Percentiles rank a stretch among this genome's conserved stretches.
These are phyloP conservation scores for Falcaria lacertinaria DNA, from an alignment of 2,888 invertebrate genomes.

Conservation along the genomic window DNA sequence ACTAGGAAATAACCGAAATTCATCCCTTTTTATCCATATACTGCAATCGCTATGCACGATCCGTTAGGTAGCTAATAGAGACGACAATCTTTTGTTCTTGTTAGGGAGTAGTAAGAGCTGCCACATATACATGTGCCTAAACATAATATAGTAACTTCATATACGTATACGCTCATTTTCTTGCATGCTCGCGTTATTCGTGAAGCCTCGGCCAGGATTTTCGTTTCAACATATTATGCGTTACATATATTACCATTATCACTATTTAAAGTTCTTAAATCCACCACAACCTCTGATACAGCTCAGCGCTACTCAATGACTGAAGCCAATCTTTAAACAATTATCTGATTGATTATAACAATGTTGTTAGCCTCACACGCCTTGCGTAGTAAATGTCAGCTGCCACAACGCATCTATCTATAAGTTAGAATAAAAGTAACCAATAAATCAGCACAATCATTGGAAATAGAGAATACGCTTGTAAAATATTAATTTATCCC, in stretches of 20 bases:
- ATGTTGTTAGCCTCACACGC: background rate
- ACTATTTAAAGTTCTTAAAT: too few relatives aligned
- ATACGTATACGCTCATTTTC: background rate
- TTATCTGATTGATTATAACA: too few relatives aligned
- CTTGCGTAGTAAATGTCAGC: background rate
- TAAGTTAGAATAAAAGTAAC: background rate
- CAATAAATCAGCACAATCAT: background rate
- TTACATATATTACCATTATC: too few relatives aligned
- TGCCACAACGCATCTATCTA: background rate
- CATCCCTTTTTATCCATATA: conserved; percentile 27
- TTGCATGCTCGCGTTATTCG: too few relatives aligned
- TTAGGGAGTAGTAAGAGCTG: conserved; percentile 52
- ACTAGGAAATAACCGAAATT: background rate
- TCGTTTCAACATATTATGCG: too few relatives aligned
- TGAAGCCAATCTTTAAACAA: too few relatives aligned
- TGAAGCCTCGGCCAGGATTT: too few relatives aligned
- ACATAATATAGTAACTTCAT: background rate
- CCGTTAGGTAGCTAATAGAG: conserved; percentile 61
- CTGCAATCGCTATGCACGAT: conserved; percentile 36
- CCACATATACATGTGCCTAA: conserved; percentile 19
- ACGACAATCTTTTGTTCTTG: conserved; percentile 70
- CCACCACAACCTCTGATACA: too few relatives aligned
- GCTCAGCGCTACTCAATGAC: too few relatives aligned
- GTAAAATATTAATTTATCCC: conserved; percentile 28
- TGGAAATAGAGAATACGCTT: conserved; percentile 10